Evolutionary conservation across 2,888 invertebrate genomes (phyloP).

Genomic region (Saturnia japonica): DNA sequence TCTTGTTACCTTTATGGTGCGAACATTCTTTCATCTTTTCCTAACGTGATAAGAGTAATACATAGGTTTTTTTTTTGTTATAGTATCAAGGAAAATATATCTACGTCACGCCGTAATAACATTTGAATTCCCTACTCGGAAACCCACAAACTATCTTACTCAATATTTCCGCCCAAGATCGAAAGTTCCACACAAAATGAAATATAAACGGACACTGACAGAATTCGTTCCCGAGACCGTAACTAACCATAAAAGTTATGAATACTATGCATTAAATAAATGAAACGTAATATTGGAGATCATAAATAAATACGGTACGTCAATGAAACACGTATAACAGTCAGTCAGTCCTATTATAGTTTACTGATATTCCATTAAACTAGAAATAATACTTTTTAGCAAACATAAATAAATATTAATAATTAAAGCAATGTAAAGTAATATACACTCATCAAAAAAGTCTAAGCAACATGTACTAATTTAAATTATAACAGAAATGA

Average conservation of each 20-base stretch:
- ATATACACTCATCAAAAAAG: too few relatives aligned
- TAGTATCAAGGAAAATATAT: not conserved
- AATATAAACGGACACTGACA: not conserved
- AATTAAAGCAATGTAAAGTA: not conserved
- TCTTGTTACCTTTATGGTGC: not conserved
- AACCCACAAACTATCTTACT: not conserved
- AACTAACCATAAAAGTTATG: constrained; percentile 1
- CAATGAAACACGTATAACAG: not conserved
- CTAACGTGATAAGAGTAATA: not conserved
- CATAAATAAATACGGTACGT: constrained; percentile 4
- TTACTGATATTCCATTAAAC: not conserved
- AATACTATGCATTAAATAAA: constrained; percentile 7
- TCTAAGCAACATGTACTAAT: too few relatives aligned
- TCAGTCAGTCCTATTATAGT: not conserved
- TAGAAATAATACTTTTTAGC: not conserved
- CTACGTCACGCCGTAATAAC: not conserved
- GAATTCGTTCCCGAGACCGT: not conserved
- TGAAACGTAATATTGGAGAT: not conserved
- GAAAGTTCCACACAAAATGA: not conserved
- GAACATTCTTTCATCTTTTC: not conserved
- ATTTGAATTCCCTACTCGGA: not conserved
- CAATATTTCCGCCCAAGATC: not conserved
- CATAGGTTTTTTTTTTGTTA: not conserved
- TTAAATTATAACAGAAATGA: too few relatives aligned
- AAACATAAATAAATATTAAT: not conserved